Evolutionary conservation across 2,113 vertebrate species (phyloP), one percentile per base, ranked within the genome.

Genomic region (Myotis davidii): DNA sequence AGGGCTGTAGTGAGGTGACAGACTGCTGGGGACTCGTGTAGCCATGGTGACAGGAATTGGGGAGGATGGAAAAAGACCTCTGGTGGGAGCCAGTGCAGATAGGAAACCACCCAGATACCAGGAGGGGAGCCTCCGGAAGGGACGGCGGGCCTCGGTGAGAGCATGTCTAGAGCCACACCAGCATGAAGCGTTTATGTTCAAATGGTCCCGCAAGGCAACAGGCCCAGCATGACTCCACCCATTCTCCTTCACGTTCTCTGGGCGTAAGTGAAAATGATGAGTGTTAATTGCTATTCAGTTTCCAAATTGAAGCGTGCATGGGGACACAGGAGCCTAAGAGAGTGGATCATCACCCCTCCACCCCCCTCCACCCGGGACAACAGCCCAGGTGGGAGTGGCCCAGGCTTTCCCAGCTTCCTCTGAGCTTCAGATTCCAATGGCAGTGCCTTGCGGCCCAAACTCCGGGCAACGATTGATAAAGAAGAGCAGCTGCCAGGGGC

Each of bases 141-240:
- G 61, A 76, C 88, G 72, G 25, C 56, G 59, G 72, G 42, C 50
- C 72, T 56, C 45, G 82, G 83, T 94, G 95, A 97, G 77, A 89
- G 96, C 92, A 90, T 65, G 97, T 97, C 96, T 96, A 50, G 81
- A 92, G 25, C 42, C 82, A 65, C 64, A 56, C 18, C 67, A 61
- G 39, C 52, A 65, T 73, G 39, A 39, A 77, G 52, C 70, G 9
- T 85, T 92, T 73, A 27, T 70, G 81, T 92, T 77, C 90, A 94
- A 85, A 82, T 77, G 42, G 23, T 17, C 37, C 39, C 5, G 21
- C 32, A 88, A 67, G 37, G 25, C 39, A 50, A 29, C 42, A 87
- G 34, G 42, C 77, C 56, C 74, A 12, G 34, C n/a, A n/a, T 54
- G 4, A 81, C 86, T 67, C 54, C 5, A 14, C 37, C 52, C 61